Evolutionary conservation across 1,140 invertebrate species (phyloP).

Genomic region (Pseudobourletiella spinata): DNA sequence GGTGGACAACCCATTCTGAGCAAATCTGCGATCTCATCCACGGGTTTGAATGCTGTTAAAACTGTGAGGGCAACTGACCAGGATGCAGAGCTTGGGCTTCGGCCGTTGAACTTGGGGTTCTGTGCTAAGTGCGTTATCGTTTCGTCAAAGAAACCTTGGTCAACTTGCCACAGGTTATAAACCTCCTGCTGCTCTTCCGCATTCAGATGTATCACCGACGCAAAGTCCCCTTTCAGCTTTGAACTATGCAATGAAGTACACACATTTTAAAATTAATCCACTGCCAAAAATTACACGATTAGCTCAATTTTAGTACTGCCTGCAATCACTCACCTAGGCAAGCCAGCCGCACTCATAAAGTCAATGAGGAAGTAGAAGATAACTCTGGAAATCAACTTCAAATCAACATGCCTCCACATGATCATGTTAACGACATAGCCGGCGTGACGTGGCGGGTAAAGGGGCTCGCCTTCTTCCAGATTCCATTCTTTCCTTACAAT

Average conservation of each 20-base stretch:
- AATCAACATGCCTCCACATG: conserved; percentile 20
- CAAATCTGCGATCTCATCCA: conserved; percentile 12
- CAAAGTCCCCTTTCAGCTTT: conserved; percentile 23
- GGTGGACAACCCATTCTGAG: conserved; percentile 16
- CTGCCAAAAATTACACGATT: too few species aligned
- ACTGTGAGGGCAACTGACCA: conserved; percentile 21
- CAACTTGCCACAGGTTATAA: conserved; percentile 22
- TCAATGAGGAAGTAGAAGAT: conserved; percentile 26
- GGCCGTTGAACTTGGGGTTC: conserved; percentile 9
- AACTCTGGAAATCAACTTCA: conserved; percentile 17
- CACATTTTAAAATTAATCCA: too few species aligned
- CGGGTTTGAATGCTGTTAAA: conserved; percentile 10
- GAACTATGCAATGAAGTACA: conserved; percentile 3
- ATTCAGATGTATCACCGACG: conserved; percentile 10
- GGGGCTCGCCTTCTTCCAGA: conserved; percentile 10
- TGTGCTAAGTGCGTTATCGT: conserved; percentile 13
- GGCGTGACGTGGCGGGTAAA: conserved; percentile 31
- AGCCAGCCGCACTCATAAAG: conserved; percentile 6
- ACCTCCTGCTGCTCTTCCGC: conserved; percentile 20
- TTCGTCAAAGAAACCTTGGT: conserved; percentile 16
- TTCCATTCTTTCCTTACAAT: conserved; percentile 21
- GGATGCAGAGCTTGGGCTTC: conserved; percentile 6
- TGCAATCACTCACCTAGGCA: too few species aligned
- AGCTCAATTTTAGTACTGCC: too few species aligned
- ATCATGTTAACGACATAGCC: conserved; percentile 32